Conservation (phyloP, 2,888 invertebrate genomes). For the Drosophila eohydei region DNA sequence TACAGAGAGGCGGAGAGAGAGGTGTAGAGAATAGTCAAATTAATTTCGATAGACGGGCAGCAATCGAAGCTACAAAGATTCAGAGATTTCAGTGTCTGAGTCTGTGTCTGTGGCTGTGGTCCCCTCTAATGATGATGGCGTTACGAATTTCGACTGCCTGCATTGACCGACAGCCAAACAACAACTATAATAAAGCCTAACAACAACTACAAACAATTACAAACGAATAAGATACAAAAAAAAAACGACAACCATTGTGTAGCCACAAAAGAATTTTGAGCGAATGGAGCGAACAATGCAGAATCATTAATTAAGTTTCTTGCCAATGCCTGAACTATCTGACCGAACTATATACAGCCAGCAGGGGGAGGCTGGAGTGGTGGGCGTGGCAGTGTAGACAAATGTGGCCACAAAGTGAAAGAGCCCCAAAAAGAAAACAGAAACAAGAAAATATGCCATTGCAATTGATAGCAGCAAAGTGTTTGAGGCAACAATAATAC, state of each 20-base stretch:
- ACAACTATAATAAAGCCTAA: constrained; percentile 19
- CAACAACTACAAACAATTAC: constrained; percentile 72
- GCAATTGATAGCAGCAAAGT: constrained; percentile 46
- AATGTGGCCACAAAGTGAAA: constrained; percentile 56
- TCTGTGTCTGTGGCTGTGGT: constrained; percentile 53
- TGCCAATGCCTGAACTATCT: constrained; percentile 60
- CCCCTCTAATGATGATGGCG: constrained; percentile 79
- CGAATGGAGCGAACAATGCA: constrained; percentile 72
- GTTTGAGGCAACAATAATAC: constrained; percentile 9
- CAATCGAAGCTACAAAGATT: constrained; percentile 41
- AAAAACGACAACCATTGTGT: constrained; percentile 55
- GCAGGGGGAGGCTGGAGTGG: background rate
- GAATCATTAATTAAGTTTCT: constrained; percentile 80
- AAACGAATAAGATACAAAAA: constrained; percentile 37
- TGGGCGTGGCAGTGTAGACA: constrained; percentile 17
- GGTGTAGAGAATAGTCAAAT: constrained; percentile 73
- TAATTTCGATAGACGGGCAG: constrained; percentile 66
- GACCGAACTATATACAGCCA: constrained; percentile 32
- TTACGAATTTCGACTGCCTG: constrained; percentile 77
- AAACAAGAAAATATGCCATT: constrained; percentile 21
- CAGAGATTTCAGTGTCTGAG: constrained; percentile 41
- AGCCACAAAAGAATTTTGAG: constrained; percentile 67
- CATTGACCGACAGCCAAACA: constrained; percentile 51
- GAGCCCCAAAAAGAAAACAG: constrained; percentile 13
- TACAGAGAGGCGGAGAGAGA: background rate